Evolutionary conservation across 2,113 vertebrate genomes (phyloP).

Genomic region (Helogale parvula): DNA sequence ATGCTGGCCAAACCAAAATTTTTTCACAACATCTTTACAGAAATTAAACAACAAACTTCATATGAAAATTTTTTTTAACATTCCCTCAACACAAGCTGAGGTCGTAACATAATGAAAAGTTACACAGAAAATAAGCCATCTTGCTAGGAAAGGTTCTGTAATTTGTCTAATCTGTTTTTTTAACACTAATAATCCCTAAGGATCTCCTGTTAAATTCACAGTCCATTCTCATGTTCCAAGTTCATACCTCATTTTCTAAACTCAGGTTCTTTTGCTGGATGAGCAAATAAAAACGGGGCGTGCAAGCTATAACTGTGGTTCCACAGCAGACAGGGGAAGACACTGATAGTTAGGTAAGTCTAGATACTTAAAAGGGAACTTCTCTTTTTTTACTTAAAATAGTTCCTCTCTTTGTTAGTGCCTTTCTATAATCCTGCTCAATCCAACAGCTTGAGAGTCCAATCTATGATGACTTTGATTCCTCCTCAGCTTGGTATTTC

Average conservation of each 20-base stretch:
- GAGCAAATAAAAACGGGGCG: background rate
- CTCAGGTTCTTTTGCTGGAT: background rate
- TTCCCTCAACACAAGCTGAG: background rate
- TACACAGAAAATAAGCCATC: conserved; percentile 4
- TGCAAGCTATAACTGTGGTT: background rate
- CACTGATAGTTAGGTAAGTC: background rate
- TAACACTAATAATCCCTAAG: background rate
- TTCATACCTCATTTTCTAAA: conserved; percentile 29
- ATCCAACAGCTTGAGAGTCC: background rate
- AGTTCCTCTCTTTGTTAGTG: background rate
- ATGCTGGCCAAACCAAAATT: background rate
- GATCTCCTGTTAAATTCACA: conserved; percentile 36
- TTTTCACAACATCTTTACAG: background rate
- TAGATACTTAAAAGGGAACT: background rate
- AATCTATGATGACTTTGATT: background rate
- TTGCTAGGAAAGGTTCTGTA: background rate
- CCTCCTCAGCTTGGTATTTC: conserved; percentile 4
- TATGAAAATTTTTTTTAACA: background rate
- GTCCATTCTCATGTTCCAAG: conserved; percentile 29
- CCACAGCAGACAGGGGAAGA: background rate
- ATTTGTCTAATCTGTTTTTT: conserved; percentile 10
- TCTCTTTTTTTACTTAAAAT: conserved; percentile 14
- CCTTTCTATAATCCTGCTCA: background rate
- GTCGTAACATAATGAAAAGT: background rate
- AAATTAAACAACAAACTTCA: conserved; percentile 40